These are phyloP conservation scores for Paedocypris sp. DNA, from an alignment of 2,113 vertebrate genomes.

Conservation along the genomic window DNA sequence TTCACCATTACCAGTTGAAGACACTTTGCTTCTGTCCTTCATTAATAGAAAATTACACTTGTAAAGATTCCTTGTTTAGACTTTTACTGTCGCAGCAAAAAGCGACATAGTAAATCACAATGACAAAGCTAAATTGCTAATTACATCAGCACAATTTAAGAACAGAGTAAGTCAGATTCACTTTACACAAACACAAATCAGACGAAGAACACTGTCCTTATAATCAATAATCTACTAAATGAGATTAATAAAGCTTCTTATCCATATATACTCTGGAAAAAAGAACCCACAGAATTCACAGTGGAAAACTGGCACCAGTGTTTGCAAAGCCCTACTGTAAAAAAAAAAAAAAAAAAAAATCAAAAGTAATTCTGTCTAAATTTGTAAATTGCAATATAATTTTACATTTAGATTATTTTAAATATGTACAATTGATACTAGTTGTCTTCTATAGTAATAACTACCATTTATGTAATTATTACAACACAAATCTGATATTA, in stretches of 20 bases:
- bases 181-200: constrained; percentile 6
- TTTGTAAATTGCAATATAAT: no score
- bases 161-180: neutral
- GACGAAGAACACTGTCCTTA: neutral
- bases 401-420: no score
- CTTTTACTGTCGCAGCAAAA: constrained; percentile 24
- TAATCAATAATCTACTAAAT: neutral
- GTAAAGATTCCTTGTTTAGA: constrained; percentile 21
- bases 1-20: neutral
- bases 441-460: no score
- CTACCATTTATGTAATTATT: no score
- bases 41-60: constrained; percentile 19
- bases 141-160: constrained; percentile 28
- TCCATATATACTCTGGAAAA: no score
- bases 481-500: no score
- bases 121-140: constrained; percentile 37
- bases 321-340: no score
- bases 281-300: no score
- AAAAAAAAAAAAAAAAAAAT: no score
- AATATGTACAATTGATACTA: no score
- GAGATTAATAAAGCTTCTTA: neutral
- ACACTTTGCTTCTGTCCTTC: neutral
- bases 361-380: no score
- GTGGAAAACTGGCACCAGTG: no score
- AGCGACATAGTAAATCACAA: constrained; percentile 36